A percentile compares a stretch with the other conserved stretches of the same genome.
phyloP scores from a whole-genome alignment of 2,797 vertebrate genomes.

The Crocidura indochinensis region DNA sequence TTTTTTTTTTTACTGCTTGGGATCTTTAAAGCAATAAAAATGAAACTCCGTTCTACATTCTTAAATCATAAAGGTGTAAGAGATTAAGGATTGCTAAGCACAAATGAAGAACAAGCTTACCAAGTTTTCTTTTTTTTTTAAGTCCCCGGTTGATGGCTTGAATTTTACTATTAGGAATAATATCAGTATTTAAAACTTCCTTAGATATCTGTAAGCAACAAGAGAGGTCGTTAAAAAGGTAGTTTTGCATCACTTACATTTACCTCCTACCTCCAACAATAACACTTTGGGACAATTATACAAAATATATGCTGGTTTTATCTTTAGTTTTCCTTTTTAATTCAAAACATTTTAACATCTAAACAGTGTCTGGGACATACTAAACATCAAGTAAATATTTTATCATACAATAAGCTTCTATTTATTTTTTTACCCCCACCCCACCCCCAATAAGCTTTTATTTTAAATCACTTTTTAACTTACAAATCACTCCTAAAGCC shows the following conservation, averaged over 20 bases:
- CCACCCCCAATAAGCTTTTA: background rate
- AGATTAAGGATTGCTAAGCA: background rate
- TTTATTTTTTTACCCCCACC: too few relatives aligned
- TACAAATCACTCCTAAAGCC: constrained; percentile 30
- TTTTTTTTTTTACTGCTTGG: too few relatives aligned
- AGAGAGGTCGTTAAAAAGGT: background rate
- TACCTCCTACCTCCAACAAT: background rate
- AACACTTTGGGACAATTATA: background rate
- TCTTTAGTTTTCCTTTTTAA: constrained; percentile 31
- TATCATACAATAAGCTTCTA: constrained; percentile 25
- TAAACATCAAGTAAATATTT: constrained; percentile 5
- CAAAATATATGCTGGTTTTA: background rate
- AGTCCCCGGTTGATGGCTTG: constrained; percentile 87
- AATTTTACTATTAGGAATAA: constrained; percentile 85
- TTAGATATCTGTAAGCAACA: constrained; percentile 92
- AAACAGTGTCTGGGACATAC: constrained; percentile 6
- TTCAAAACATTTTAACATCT: constrained; percentile 14
- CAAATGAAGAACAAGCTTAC: constrained; percentile 86
- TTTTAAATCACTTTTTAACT: constrained; percentile 35
- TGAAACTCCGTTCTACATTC: background rate
- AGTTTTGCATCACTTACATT: background rate
- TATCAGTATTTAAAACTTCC: constrained; percentile 89
- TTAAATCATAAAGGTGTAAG: background rate
- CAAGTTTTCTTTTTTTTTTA: constrained; percentile 83
- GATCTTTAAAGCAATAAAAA: too few relatives aligned